phyloP scores from a whole-genome alignment of 2,888 invertebrate species.

The Platycnemis pennipes region DNA sequence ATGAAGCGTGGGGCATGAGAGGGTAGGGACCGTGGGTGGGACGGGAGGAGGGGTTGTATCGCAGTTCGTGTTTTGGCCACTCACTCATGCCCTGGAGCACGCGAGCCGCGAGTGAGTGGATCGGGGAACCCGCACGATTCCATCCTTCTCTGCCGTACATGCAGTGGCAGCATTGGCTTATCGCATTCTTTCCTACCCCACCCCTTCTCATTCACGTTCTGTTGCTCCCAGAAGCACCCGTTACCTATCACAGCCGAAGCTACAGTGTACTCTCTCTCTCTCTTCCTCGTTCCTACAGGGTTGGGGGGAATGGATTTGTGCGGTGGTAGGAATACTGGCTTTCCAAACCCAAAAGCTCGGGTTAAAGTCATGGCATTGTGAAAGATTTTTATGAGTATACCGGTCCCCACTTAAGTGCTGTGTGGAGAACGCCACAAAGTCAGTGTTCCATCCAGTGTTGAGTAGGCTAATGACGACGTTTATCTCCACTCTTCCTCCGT shows the following conservation, averaged over 20 bases:
- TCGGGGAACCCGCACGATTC: background rate
- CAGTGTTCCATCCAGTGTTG: too few relatives aligned
- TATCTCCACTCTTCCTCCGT: too few relatives aligned
- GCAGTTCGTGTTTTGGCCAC: background rate
- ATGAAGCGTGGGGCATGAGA: background rate
- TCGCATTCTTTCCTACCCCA: background rate
- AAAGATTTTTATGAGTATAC: too few relatives aligned
- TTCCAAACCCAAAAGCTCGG: too few relatives aligned
- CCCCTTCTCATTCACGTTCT: background rate
- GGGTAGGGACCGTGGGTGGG: background rate
- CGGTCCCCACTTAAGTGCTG: too few relatives aligned
- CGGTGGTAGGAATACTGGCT: background rate
- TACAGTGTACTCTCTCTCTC: background rate
- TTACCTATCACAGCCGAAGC: background rate
- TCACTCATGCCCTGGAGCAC: background rate
- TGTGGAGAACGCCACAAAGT: too few relatives aligned
- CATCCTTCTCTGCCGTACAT: conserved; percentile 1
- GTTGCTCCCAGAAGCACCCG: background rate
- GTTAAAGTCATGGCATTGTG: too few relatives aligned
- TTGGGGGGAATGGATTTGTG: background rate
- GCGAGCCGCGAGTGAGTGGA: background rate
- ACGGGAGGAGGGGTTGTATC: background rate
- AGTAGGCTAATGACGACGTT: too few relatives aligned
- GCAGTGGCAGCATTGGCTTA: conserved; percentile 25
- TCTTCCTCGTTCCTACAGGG: background rate